Evolutionary conservation across 2,113 vertebrate genomes (phyloP).

Genomic region (Serinus canaria): DNA sequence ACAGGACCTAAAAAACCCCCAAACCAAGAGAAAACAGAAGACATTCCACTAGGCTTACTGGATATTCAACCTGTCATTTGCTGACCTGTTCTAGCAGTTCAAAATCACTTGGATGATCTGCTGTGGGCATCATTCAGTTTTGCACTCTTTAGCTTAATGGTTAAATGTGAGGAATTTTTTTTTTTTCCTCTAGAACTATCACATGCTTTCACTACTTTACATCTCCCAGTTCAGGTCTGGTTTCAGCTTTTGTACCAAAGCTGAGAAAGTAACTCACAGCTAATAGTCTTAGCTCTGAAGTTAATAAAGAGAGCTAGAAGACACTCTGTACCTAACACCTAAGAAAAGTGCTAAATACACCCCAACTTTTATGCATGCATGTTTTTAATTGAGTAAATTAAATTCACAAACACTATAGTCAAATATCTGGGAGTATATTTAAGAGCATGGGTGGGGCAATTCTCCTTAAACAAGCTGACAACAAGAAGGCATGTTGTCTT

Average conservation of each 20-base stretch:
- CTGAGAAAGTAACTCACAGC: background rate
- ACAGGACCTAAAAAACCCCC: background rate
- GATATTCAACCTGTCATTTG: background rate
- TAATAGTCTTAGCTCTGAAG: background rate
- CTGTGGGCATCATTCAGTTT: background rate
- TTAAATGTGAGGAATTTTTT: background rate
- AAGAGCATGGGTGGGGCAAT: background rate
- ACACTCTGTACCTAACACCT: background rate
- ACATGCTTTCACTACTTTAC: background rate
- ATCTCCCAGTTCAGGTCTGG: background rate
- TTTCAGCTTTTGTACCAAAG: background rate
- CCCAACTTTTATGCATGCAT: background rate
- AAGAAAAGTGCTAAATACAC: background rate
- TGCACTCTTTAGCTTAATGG: background rate
- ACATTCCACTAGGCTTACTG: background rate
- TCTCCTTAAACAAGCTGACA: background rate
- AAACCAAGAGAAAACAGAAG: background rate
- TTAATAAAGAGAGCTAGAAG: background rate
- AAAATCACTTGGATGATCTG: background rate
- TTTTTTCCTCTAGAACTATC: background rate
- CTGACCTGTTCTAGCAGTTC: background rate
- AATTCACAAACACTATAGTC: background rate
- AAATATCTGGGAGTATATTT: background rate
- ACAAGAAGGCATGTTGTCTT: fast-evolving
- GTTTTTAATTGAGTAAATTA: background rate